Percentiles rank a stretch among this genome's conserved stretches.
Conservation (phyloP, 2,797 vertebrate species). For the Orestias chungarensis region DNA sequence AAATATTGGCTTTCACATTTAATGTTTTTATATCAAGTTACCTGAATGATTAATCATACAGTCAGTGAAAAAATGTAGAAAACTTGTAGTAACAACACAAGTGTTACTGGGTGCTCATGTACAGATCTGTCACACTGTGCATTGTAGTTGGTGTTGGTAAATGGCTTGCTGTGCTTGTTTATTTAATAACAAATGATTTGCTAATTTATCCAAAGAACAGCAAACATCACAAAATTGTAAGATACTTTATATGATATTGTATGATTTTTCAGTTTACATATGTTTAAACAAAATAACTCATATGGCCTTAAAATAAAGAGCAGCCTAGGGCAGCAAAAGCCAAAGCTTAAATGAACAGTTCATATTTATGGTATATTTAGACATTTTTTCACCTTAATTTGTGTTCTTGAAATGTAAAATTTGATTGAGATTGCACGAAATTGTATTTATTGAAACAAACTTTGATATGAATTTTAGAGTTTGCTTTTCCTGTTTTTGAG, state of each 20-base stretch:
- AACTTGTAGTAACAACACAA: neutral
- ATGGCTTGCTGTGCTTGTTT: conserved; percentile 12
- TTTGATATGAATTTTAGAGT: neutral
- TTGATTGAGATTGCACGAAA: neutral
- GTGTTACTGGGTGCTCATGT: conserved; percentile 15
- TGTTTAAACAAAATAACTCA: conserved; percentile 1
- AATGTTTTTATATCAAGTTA: conserved; percentile 10
- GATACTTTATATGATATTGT: neutral
- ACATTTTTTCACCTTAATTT: neutral
- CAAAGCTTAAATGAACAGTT: neutral
- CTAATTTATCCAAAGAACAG: neutral
- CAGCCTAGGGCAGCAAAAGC: neutral
- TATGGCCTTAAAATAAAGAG: neutral
- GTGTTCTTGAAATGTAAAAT: neutral
- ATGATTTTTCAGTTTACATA: no score
- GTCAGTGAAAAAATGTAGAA: neutral
- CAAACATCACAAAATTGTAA: neutral
- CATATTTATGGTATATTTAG: neutral
- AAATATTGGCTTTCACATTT: neutral
- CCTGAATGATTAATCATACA: conserved; percentile 8
- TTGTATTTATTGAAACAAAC: neutral
- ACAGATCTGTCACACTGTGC: conserved; percentile 28
- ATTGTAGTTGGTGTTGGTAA: conserved; percentile 34
- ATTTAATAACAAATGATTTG: neutral
- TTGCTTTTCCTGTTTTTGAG: neutral